A percentile compares a stretch with the other conserved stretches of the same genome.
Conservation (phyloP, 2,113 vertebrate genomes). For the Hassar affinis region DNA sequence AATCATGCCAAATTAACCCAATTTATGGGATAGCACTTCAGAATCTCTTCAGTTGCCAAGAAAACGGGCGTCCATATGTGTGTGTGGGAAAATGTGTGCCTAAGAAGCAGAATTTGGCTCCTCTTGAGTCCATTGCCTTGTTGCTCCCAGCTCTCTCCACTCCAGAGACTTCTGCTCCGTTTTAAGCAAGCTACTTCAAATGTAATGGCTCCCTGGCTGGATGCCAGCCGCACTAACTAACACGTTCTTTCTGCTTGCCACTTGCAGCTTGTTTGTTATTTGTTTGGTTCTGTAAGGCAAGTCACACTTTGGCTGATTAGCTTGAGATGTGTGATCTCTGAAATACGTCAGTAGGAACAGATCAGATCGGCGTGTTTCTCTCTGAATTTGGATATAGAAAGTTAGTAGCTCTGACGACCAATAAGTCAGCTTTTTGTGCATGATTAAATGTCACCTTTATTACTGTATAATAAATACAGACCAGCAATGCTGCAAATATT, state of each 20-base stretch:
- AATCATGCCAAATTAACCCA: conserved; percentile 77
- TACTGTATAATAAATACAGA: background rate
- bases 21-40: conserved; percentile 77
- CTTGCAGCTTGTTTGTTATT: conserved; percentile 59
- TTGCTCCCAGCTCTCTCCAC: conserved; percentile 57
- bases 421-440: background rate
- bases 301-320: conserved; percentile 62
- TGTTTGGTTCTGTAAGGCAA: conserved; percentile 59
- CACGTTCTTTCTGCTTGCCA: conserved; percentile 55
- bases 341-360: conserved; percentile 68
- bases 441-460: background rate
- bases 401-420: conserved; percentile 50
- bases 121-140: conserved; percentile 50
- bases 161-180: conserved; percentile 62
- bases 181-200: conserved; percentile 65
- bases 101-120: conserved; percentile 62
- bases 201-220: conserved; percentile 63
- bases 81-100: conserved; percentile 46
- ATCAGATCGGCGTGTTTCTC: conserved; percentile 69
- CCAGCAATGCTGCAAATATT: background rate
- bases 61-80: conserved; percentile 63
- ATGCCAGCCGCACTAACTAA: conserved; percentile 48
- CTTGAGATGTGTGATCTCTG: conserved; percentile 58
- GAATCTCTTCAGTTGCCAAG: conserved; percentile 72
- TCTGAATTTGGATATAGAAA: conserved; percentile 66